Conservation (phyloP, 2,888 invertebrate genomes). For the Cheilosia impressa region DNA sequence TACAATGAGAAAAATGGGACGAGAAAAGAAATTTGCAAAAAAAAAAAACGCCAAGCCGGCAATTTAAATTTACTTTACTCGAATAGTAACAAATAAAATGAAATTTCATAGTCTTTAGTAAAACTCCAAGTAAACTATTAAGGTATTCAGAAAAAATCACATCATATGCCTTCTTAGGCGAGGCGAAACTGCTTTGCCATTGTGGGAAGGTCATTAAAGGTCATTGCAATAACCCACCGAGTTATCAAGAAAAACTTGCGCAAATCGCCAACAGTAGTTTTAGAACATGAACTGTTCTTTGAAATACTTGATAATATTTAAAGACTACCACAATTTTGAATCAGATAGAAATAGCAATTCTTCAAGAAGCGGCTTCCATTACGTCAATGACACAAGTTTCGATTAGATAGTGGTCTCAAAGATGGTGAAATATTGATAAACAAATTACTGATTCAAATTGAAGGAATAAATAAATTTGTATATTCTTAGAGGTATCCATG, state of each 20-base stretch:
- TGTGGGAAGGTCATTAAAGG: conserved; percentile 67
- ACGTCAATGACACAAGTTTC: neutral
- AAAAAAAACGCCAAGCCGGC: conserved; percentile 1
- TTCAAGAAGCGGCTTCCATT: neutral
- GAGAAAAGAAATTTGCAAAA: conserved; percentile 13
- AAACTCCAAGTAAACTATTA: neutral
- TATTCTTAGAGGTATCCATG: neutral
- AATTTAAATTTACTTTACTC: neutral
- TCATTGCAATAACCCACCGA: conserved; percentile 46
- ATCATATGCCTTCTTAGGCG: neutral
- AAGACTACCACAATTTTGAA: too few relatives aligned
- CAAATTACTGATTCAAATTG: conserved; percentile 7
- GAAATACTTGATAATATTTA: neutral
- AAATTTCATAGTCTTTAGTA: neutral
- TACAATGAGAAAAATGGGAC: conserved; percentile 1
- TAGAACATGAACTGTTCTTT: neutral
- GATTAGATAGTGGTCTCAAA: neutral
- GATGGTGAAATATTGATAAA: conserved; percentile 21
- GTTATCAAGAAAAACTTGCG: neutral
- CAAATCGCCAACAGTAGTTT: neutral
- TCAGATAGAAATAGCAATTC: neutral
- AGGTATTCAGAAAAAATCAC: neutral
- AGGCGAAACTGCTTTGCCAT: conserved; percentile 21
- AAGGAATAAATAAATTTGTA: neutral
- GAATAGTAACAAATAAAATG: conserved; percentile 5